These are phyloP conservation scores for Poecilobothrus nobilitatus DNA, from an alignment of 2,888 invertebrate genomes.

Conservation along the genomic window DNA sequence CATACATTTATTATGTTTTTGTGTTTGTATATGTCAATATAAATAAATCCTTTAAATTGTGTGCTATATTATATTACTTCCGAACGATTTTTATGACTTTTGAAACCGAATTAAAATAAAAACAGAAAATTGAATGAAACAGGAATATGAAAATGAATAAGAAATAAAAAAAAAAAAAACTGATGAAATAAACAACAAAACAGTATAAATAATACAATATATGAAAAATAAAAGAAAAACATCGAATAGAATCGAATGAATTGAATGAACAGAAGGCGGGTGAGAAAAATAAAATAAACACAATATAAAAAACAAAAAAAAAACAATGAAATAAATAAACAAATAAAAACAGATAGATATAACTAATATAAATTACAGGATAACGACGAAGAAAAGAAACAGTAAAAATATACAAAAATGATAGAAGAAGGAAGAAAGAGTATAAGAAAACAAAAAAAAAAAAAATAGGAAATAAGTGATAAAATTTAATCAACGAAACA, in stretches of 20 bases:
- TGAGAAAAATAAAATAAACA: too few relatives aligned
- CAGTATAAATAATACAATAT: too few relatives aligned
- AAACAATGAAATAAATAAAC: too few relatives aligned
- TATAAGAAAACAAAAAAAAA: not conserved
- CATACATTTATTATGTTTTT: not conserved
- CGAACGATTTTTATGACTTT: not conserved
- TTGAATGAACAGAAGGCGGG: too few relatives aligned
- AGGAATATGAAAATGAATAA: not conserved
- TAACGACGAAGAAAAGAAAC: not conserved
- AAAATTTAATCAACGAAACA: conserved; percentile 6
- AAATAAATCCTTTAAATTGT: not conserved
- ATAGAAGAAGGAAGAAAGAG: not conserved
- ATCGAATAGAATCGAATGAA: too few relatives aligned
- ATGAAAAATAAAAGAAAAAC: too few relatives aligned
- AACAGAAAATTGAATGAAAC: not conserved
- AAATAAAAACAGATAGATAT: too few relatives aligned
- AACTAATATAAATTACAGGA: too few relatives aligned
- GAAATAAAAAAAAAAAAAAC: not conserved
- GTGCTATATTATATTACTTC: not conserved
- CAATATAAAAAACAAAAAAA: too few relatives aligned
- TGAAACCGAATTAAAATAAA: not conserved
- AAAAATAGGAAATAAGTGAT: not conserved
- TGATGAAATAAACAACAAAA: too few relatives aligned
- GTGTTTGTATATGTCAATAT: not conserved
- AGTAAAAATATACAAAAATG: not conserved